Base-by-base conservation (phyloP, 2,113 vertebrate genomes). In the Rhinolophus ferrumequinum region DNA sequence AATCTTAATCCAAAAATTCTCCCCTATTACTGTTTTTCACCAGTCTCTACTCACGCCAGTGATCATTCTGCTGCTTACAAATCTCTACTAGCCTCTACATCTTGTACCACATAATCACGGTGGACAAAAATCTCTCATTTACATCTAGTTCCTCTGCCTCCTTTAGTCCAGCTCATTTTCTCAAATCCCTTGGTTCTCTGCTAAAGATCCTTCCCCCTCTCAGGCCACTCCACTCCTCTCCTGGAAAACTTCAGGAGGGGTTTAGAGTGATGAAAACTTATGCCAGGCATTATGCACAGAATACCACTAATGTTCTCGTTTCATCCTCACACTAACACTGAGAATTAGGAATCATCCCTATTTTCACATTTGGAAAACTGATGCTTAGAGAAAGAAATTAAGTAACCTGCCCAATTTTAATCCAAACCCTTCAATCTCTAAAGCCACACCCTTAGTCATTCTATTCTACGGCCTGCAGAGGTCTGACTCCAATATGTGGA, bases 341-440 rank as follows among this genome's bases (percentile, higher is more conserved):
- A 44, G 64, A 84, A 35, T 64, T 75, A 72, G 33, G 54, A 93
- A 58, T 84, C 41, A 69, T 60, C 15, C 50, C 44, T 84, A 77
- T 75, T 92, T 95, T 90, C 50, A 94, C 44, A 33, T 73, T 86
- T 66, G 73, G 52, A 70, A 96, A 90, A 85, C 9, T 8, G 64
- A 90, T 24, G 60, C 66, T 97, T 94, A 84, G 50, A 75, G 33
- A 89, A 77, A 75, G 33, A 86, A 77, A 93, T 94, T 88, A 97
- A 93, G 73, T 58, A 35, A 88, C 6, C n/a, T 76, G 93, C n/a
- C 35, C 35, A 50, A 64, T 93, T 85, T 89, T 92, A 95, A 93
- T 93, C 86, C 86, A 94, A 92, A 86, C 93, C 58, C 44, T 77
- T 58, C 33, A 26, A 56, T 58, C 70, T 67, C 60, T 84, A 92